A percentile compares a stretch with the other conserved stretches of the same genome.
phyloP scores from a whole-genome alignment of 1,140 invertebrate species.

The Psilanteris sp. region DNA sequence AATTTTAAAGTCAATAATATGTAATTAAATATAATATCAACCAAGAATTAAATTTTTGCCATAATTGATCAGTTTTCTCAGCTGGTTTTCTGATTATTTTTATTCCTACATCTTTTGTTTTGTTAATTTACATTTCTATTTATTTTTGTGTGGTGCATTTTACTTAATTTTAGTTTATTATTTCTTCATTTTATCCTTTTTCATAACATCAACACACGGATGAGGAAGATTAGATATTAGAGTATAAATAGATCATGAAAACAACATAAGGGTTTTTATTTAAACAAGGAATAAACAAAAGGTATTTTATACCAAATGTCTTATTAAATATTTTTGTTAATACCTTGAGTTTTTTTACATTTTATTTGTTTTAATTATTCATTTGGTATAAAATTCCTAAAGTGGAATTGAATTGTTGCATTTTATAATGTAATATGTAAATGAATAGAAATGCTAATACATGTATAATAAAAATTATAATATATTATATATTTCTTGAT shows the following conservation, averaged over 20 bases:
- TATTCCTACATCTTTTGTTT: slow-evolving; percentile 51
- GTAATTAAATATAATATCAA: no score
- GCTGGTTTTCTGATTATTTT: slow-evolving; percentile 21
- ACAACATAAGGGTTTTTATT: slow-evolving; percentile 24
- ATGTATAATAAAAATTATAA: no score
- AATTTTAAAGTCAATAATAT: no score
- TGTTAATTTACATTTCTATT: slow-evolving; percentile 8
- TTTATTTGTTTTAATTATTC: slow-evolving; percentile 2
- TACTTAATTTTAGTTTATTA: slow-evolving; percentile 15
- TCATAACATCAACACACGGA: slow-evolving; percentile 38
- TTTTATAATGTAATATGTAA: slow-evolving; percentile 26
- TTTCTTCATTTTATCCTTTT: slow-evolving; percentile 14
- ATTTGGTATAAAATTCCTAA: slow-evolving; percentile 5
- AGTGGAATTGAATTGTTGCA: slow-evolving; percentile 2
- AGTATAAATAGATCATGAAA: slow-evolving; percentile 15
- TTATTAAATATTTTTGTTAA: neutral
- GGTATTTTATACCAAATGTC: slow-evolving; percentile 3
- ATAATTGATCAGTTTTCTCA: no score
- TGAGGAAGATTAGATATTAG: slow-evolving; percentile 31
- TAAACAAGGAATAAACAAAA: slow-evolving; percentile 23
- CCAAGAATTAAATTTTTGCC: no score
- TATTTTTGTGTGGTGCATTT: neutral
- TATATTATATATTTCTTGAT: no score
- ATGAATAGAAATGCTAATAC: no score
- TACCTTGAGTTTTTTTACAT: slow-evolving; percentile 11